phyloP scores from a whole-genome alignment of 2,888 invertebrate species.

The Andrena camellia region DNA sequence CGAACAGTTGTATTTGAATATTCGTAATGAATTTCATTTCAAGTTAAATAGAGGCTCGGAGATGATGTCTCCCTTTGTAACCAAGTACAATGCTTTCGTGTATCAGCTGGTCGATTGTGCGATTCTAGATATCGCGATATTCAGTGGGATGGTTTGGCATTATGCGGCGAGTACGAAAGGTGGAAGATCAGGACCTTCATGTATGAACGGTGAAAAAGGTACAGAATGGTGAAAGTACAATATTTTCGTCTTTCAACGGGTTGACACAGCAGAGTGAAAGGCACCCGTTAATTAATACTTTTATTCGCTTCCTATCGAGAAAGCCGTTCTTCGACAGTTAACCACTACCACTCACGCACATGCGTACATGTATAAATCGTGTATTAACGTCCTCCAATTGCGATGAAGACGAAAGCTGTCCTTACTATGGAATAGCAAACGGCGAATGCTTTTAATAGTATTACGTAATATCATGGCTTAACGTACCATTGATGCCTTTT shows the following conservation, averaged over 20 bases:
- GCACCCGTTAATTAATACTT: conserved; percentile 64
- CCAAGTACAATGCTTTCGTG: conserved; percentile 29
- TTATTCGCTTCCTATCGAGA: conserved; percentile 43
- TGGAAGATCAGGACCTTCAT: conserved; percentile 34
- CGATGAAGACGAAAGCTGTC: conserved; percentile 31
- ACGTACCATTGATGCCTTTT: conserved; percentile 28
- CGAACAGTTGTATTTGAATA: conserved; percentile 23
- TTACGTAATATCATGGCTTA: conserved; percentile 57
- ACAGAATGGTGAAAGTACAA: conserved; percentile 61
- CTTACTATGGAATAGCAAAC: conserved; percentile 6
- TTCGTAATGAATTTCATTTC: conserved; percentile 23
- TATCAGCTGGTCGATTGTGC: conserved; percentile 10
- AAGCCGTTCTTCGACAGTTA: conserved; percentile 22
- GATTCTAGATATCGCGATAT: conserved; percentile 34
- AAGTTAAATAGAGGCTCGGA: not conserved
- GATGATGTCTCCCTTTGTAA: conserved; percentile 13
- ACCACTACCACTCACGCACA: not conserved
- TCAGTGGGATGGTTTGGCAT: conserved; percentile 13
- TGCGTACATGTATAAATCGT: conserved; percentile 1
- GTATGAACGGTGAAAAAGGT: not conserved
- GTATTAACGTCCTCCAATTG: conserved; percentile 16
- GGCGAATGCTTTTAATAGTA: conserved; percentile 21
- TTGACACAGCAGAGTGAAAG: conserved; percentile 64
- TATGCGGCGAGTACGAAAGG: conserved; percentile 22
- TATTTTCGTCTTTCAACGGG: conserved; percentile 4